A percentile compares a stretch with the other conserved stretches of the same genome.
phyloP scores from a whole-genome alignment of 1,140 invertebrate genomes.

The Drusus annulatus region DNA sequence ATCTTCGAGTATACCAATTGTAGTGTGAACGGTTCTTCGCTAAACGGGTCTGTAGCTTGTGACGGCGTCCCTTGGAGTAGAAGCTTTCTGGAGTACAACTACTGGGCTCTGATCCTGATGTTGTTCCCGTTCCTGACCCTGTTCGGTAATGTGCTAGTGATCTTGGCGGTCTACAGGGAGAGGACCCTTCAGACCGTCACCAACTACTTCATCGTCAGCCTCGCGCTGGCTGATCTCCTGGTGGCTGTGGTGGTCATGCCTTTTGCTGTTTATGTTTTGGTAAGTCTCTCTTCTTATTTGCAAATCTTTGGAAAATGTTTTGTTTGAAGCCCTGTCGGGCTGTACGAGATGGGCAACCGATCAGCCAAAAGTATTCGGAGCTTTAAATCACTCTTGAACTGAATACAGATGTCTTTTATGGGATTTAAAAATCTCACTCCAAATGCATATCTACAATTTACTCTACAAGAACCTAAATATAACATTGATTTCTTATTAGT shows the following conservation, averaged over 20 bases:
- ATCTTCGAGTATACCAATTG: slow-evolving; percentile 66
- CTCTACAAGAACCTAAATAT: no score
- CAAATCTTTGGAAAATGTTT: no score
- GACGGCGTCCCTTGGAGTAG: slow-evolving; percentile 60
- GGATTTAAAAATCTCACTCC: no score
- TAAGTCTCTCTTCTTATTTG: slow-evolving; percentile 72
- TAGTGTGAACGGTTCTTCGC: slow-evolving; percentile 67
- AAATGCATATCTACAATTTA: no score
- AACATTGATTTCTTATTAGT: no score
- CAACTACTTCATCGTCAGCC: slow-evolving; percentile 98
- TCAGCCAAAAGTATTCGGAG: no score
- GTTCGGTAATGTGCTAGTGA: slow-evolving; percentile 97
- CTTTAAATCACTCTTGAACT: no score
- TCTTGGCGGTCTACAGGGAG: slow-evolving; percentile 92
- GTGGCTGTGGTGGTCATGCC: slow-evolving; percentile 98
- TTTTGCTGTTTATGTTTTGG: slow-evolving; percentile 96
- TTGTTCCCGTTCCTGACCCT: slow-evolving; percentile 94
- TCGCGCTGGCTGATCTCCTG: slow-evolving; percentile 97
- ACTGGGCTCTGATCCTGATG: slow-evolving; percentile 89
- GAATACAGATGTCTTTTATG: no score
- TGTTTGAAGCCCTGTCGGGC: no score
- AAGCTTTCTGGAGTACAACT: slow-evolving; percentile 75
- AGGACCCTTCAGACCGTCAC: slow-evolving; percentile 93
- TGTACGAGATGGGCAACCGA: no score
- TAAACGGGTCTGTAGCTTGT: slow-evolving; percentile 57